phyloP scores from a whole-genome alignment of 1,140 invertebrate species.

The Drosophila tsacasi region DNA sequence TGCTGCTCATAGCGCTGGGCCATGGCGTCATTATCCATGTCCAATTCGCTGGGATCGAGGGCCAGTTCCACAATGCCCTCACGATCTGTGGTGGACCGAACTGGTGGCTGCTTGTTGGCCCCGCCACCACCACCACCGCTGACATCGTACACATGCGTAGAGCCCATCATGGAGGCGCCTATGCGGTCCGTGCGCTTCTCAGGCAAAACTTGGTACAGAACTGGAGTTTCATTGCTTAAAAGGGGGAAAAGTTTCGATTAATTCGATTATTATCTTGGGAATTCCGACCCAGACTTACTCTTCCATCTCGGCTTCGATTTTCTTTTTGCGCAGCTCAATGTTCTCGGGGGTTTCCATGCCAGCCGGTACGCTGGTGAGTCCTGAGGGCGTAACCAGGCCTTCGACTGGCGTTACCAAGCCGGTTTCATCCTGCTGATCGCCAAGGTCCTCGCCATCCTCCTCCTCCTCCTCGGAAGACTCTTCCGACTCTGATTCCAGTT shows the following conservation, averaged over 20 bases:
- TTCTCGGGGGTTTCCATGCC: slow-evolving; percentile 99
- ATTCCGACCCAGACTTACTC: slow-evolving; percentile 87
- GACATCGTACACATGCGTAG: slow-evolving; percentile 98
- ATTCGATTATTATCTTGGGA: neutral
- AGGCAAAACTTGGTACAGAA: slow-evolving; percentile 96
- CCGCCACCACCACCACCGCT: slow-evolving; percentile 30
- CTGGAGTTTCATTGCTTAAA: slow-evolving; percentile 93
- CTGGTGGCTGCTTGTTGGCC: slow-evolving; percentile 85
- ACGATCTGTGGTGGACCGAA: slow-evolving; percentile 85
- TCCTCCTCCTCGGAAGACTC: slow-evolving; percentile 95
- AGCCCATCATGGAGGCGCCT: slow-evolving; percentile 98
- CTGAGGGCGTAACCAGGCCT: slow-evolving; percentile 97
- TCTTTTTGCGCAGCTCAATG: slow-evolving; percentile 98
- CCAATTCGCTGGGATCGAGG: slow-evolving; percentile 98
- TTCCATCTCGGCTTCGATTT: slow-evolving; percentile 98
- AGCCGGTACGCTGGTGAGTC: slow-evolving; percentile 96
- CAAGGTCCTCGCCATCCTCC: slow-evolving; percentile 90
- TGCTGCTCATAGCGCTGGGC: slow-evolving; percentile 98
- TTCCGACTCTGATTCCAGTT: slow-evolving; percentile 98
- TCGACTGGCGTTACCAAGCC: slow-evolving; percentile 93
- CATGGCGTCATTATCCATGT: slow-evolving; percentile 98
- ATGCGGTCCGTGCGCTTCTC: slow-evolving; percentile 96
- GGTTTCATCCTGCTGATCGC: slow-evolving; percentile 88
- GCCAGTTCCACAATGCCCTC: slow-evolving; percentile 95
- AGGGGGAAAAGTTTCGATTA: slow-evolving; percentile 41